Percentiles rank a stretch among this genome's conserved stretches.
Conservation (phyloP, 2,888 invertebrate species). For the Sinohyriopsis cumingii region DNA sequence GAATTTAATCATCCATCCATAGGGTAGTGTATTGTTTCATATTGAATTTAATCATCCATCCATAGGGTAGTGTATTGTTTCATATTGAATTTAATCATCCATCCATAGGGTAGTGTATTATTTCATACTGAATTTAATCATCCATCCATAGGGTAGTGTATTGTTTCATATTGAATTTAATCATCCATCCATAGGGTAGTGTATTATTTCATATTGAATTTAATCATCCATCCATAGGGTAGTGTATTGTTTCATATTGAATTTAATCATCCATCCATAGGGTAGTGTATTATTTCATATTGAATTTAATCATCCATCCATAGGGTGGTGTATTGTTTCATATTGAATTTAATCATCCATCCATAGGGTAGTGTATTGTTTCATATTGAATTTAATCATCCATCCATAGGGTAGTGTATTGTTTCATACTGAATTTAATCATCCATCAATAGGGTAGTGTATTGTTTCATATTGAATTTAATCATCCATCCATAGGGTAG, state of each 20-base stretch:
- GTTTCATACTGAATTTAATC: conserved; percentile 65
- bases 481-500: conserved; percentile 85
- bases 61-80: conserved; percentile 76
- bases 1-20: conserved; percentile 81
- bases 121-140: conserved; percentile 73
- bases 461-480: too few relatives aligned
- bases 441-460: conserved; percentile 83
- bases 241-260: conserved; percentile 26
- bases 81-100: conserved; percentile 76
- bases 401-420: conserved; percentile 80
- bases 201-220: too few relatives aligned
- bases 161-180: too few relatives aligned
- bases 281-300: conserved; percentile 72
- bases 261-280: conserved; percentile 82
- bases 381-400: conserved; percentile 75
- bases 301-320: conserved; percentile 79
- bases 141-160: conserved; percentile 81
- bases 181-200: conserved; percentile 85
- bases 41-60: conserved; percentile 79
- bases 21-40: conserved; percentile 73
- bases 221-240: conserved; percentile 85
- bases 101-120: conserved; percentile 78
- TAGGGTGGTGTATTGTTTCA: conserved; percentile 75
- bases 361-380: conserved; percentile 77
- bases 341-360: conserved; percentile 77